phyloP scores from a whole-genome alignment of 2,888 invertebrate species.

The Hydriomena furcata region DNA sequence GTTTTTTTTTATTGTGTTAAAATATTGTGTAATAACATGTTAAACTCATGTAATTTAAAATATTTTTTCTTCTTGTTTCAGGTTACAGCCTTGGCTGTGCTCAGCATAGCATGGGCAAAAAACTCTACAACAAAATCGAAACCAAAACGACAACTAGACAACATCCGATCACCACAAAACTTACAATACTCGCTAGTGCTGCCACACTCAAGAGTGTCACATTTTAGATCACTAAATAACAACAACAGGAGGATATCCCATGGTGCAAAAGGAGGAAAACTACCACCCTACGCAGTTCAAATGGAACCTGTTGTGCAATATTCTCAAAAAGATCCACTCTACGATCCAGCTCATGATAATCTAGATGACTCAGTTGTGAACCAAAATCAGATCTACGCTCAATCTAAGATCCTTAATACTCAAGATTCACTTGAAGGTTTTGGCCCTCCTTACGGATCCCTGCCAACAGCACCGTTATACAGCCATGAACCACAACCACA shows the following conservation, averaged over 20 bases:
- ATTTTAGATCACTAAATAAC: constrained; percentile 76
- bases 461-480: constrained; percentile 77
- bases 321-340: constrained; percentile 90
- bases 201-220: constrained; percentile 81
- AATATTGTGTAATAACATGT: too few species aligned
- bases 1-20: too few species aligned
- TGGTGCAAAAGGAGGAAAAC: constrained; percentile 71
- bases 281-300: constrained; percentile 90
- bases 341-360: constrained; percentile 83
- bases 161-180: constrained; percentile 82
- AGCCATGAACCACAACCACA: constrained; percentile 74
- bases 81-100: constrained; percentile 83
- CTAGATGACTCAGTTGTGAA: constrained; percentile 69
- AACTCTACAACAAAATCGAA: constrained; percentile 76
- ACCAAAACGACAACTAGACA: constrained; percentile 81
- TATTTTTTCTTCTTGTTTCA: constrained; percentile 63
- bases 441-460: constrained; percentile 72
- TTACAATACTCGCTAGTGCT: constrained; percentile 84
- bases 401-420: constrained; percentile 73
- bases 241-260: constrained; percentile 82
- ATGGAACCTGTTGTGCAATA: constrained; percentile 92
- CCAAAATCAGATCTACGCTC: constrained; percentile 76
- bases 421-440: constrained; percentile 73
- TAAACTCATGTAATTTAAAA: too few species aligned
- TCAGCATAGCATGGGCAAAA: constrained; percentile 76